phyloP scores from a whole-genome alignment of 2,797 vertebrate species.

The Epinephelus coioides region DNA sequence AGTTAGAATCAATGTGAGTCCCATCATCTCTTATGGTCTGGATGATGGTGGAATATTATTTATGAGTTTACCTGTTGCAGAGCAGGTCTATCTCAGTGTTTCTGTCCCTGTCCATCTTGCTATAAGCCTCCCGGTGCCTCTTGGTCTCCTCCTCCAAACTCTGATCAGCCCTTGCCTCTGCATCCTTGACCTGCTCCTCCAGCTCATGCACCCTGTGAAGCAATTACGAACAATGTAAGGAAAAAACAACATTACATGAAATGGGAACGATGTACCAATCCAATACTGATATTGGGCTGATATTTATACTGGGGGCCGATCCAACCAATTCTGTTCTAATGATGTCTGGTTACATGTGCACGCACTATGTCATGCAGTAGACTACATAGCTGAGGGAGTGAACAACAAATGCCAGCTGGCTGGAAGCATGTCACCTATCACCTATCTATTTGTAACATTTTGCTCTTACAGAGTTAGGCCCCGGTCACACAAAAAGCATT shows the following conservation, averaged over 20 bases:
- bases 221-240: background rate
- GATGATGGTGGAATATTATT: background rate
- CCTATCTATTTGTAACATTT: no score
- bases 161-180: slow-evolving; percentile 91
- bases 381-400: no score
- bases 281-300: no score
- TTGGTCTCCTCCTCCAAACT: slow-evolving; percentile 91
- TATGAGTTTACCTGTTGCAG: slow-evolving; percentile 86
- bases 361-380: no score
- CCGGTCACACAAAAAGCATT: no score
- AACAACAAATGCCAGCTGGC: no score
- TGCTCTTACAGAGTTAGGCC: no score
- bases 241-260: background rate
- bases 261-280: no score
- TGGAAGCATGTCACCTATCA: no score
- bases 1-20: background rate
- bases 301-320: no score
- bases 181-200: slow-evolving; percentile 96
- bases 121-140: slow-evolving; percentile 91
- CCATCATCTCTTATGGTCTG: background rate
- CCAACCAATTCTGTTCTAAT: no score
- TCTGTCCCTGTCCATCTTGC: slow-evolving; percentile 92
- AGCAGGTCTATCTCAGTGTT: slow-evolving; percentile 91
- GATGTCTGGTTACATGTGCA: no score
- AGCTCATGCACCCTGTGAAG: slow-evolving; percentile 92